Conservation (phyloP, 2,797 vertebrate species). For the Acipenser ruthenus region DNA sequence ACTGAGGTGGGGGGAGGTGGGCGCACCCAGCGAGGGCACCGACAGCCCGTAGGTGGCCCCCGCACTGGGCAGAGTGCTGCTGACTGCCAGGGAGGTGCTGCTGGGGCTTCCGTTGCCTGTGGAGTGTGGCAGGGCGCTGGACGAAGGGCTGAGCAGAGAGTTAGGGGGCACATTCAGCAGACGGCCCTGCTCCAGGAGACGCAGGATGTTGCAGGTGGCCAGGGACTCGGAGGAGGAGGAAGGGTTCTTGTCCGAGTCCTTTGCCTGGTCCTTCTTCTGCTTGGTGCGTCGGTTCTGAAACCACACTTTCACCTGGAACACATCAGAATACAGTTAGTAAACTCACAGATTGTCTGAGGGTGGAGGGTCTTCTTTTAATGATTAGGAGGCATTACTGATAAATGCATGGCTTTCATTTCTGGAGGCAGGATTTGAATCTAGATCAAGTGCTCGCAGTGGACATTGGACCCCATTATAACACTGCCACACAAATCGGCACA, state of each 20-base stretch:
- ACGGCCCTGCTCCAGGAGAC: constrained; percentile 83
- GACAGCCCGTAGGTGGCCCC: constrained; percentile 58
- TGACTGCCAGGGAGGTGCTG: constrained; percentile 40
- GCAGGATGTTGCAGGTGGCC: constrained; percentile 86
- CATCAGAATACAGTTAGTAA: not conserved
- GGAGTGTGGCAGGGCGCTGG: constrained; percentile 32
- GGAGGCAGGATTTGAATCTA: too few relatives aligned
- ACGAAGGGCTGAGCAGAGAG: constrained; percentile 55
- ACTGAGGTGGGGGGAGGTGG: constrained; percentile 58
- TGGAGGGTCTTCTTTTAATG: constrained; percentile 27
- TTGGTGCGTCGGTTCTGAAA: constrained; percentile 96
- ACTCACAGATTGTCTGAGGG: constrained; percentile 22
- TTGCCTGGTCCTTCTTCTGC: constrained; percentile 94
- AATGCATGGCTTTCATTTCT: too few relatives aligned
- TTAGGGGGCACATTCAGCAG: constrained; percentile 70
- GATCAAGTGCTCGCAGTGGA: too few relatives aligned
- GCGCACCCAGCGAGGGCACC: constrained; percentile 52
- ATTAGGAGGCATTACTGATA: too few relatives aligned
- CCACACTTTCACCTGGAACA: constrained; percentile 87
- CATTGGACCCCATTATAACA: too few relatives aligned
- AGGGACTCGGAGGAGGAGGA: constrained; percentile 74
- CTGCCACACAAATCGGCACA: too few relatives aligned
- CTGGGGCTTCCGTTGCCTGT: constrained; percentile 36
- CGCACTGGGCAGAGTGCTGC: constrained; percentile 32
- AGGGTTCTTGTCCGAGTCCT: constrained; percentile 79